These are phyloP conservation scores for Drosophila suboccidentalis DNA, from an alignment of 2,888 invertebrate species.

Conservation along the genomic window DNA sequence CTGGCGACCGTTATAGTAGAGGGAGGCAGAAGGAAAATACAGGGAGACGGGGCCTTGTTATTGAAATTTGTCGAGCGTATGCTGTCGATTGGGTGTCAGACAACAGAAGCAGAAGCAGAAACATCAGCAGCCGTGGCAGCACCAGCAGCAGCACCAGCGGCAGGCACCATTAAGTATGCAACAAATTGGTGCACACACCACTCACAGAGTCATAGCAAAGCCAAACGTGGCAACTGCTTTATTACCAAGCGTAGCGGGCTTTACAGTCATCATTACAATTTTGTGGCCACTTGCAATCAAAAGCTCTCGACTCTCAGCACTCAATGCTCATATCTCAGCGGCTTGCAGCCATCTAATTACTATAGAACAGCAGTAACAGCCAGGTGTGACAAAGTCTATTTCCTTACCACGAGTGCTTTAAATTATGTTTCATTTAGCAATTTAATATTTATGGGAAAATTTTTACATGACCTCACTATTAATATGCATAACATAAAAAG, in stretches of 20 bases:
- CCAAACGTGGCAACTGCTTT: conserved; percentile 23
- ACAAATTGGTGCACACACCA: conserved; percentile 58
- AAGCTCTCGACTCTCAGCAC: neutral
- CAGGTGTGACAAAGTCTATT: neutral
- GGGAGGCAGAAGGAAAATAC: neutral
- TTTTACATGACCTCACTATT: too few relatives aligned
- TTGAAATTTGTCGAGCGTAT: conserved; percentile 73
- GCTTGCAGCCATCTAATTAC: too few relatives aligned
- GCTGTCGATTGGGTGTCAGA: conserved; percentile 60
- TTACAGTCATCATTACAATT: conserved; percentile 19
- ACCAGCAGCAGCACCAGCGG: conserved; percentile 6
- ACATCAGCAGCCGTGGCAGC: neutral
- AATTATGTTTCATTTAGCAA: too few relatives aligned
- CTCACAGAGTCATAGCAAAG: neutral
- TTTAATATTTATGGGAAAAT: too few relatives aligned
- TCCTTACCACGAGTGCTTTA: neutral
- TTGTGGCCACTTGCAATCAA: conserved; percentile 22
- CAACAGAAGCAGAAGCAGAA: conserved; percentile 10
- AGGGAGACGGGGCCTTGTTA: conserved; percentile 43
- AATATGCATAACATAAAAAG: too few relatives aligned
- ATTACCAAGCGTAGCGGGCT: conserved; percentile 35
- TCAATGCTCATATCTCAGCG: neutral
- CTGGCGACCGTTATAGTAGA: conserved; percentile 24
- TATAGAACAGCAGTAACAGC: too few relatives aligned
- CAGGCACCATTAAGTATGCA: conserved; percentile 55